A percentile compares a stretch with the other conserved stretches of the same genome.
Evolutionary conservation across 2,113 vertebrate genomes (phyloP).

Genomic region (Xenopus borealis): DNA sequence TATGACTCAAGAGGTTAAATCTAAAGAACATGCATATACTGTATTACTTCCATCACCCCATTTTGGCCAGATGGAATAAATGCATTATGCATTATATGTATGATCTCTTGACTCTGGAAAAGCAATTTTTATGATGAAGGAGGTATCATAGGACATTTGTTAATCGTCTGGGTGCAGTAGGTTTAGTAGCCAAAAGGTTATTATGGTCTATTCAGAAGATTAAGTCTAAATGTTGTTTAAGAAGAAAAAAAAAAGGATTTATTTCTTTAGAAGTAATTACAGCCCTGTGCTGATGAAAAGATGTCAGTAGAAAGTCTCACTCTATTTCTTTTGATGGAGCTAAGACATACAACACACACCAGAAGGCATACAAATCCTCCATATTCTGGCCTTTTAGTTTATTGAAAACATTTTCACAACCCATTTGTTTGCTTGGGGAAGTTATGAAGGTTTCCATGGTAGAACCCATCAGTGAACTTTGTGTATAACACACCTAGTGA

Average conservation of each 20-base stretch:
- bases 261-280: conserved; percentile 47
- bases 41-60: neutral
- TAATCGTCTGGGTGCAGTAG: conserved; percentile 51
- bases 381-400: neutral
- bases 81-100: conserved; percentile 22
- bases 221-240: conserved; percentile 50
- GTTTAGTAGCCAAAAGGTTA: conserved; percentile 50
- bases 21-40: neutral
- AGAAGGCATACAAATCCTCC: conserved; percentile 18
- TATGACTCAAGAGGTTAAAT: too few relatives aligned
- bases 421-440: conserved; percentile 45
- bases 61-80: conserved; percentile 9
- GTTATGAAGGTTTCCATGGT: conserved; percentile 52
- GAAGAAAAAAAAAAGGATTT: conserved; percentile 51
- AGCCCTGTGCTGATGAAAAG: conserved; percentile 41
- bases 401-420: conserved; percentile 44
- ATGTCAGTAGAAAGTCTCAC: conserved; percentile 57
- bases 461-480: conserved; percentile 17
- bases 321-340: conserved; percentile 39
- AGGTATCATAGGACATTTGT: conserved; percentile 54
- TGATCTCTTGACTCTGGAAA: conserved; percentile 51
- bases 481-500: neutral
- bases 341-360: conserved; percentile 47
- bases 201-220: conserved; percentile 50
- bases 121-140: conserved; percentile 50